A percentile compares a stretch with the other conserved stretches of the same genome.
These are phyloP conservation scores for Neodiprion virginianus DNA, from an alignment of 1,140 invertebrate genomes.

Conservation along the genomic window DNA sequence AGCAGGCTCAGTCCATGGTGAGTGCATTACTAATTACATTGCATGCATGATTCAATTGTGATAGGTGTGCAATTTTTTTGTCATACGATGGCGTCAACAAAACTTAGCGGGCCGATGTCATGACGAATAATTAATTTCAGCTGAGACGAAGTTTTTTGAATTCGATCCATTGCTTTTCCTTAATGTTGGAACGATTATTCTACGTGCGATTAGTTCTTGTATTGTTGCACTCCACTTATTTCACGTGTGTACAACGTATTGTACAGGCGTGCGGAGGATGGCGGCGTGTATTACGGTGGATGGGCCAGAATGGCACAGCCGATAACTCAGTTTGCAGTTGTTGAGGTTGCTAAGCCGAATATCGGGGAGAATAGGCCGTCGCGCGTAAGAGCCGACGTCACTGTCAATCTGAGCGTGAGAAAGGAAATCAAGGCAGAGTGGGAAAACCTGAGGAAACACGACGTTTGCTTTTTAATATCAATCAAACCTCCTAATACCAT, in stretches of 20 bases:
- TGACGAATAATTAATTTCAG: slow-evolving; percentile 13
- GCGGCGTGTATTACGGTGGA: slow-evolving; percentile 88
- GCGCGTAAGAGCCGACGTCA: slow-evolving; percentile 91
- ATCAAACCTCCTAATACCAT: slow-evolving; percentile 84
- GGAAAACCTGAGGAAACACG: slow-evolving; percentile 96
- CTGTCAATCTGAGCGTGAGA: slow-evolving; percentile 88
- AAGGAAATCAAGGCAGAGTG: slow-evolving; percentile 95
- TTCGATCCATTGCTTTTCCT: neutral
- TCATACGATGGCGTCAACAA: neutral
- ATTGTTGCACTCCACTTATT: too few relatives aligned
- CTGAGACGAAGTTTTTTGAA: slow-evolving; percentile 13
- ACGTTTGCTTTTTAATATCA: slow-evolving; percentile 96
- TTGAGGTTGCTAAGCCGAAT: slow-evolving; percentile 92
- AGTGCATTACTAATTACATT: slow-evolving; percentile 31
- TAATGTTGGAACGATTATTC: too few relatives aligned
- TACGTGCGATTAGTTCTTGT: too few relatives aligned
- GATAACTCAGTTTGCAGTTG: slow-evolving; percentile 90
- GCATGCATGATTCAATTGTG: neutral
- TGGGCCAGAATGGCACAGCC: slow-evolving; percentile 99
- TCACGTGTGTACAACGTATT: too few relatives aligned
- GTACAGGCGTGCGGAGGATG: slow-evolving; percentile 84
- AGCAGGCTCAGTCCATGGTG: slow-evolving; percentile 94
- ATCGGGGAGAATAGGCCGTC: slow-evolving; percentile 94
- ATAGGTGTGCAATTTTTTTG: neutral
- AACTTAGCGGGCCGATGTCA: neutral